phyloP scores from a whole-genome alignment of 1,140 invertebrate species.

The Harpegnathos saltator region DNA sequence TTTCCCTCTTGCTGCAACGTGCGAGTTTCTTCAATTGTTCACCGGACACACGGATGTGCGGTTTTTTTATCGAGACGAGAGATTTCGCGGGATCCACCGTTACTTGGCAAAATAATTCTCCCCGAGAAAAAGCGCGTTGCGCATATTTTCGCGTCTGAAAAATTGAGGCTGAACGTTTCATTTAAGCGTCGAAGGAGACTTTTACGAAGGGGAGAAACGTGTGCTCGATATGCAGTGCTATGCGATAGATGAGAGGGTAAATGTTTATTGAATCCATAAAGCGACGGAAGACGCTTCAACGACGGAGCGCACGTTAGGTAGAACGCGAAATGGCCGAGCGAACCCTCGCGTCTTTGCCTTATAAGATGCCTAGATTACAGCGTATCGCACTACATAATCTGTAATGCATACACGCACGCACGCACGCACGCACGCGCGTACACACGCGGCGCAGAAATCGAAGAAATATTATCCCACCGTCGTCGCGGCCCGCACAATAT shows the following conservation, averaged over 20 bases:
- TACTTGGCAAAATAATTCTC: too few species aligned
- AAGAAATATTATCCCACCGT: conserved; percentile 6
- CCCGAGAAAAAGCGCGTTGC: background rate
- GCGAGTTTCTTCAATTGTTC: too few species aligned
- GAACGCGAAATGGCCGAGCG: conserved; percentile 5
- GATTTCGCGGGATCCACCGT: too few species aligned
- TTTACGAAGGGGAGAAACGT: background rate
- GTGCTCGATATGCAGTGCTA: background rate
- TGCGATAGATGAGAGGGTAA: background rate
- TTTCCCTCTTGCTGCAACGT: too few species aligned
- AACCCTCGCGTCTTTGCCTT: background rate
- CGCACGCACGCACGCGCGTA: background rate
- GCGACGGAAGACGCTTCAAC: background rate
- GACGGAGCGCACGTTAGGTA: background rate
- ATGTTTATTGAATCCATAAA: background rate
- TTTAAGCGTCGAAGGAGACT: background rate
- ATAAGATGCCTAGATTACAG: conserved; percentile 3
- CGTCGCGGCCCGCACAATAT: background rate
- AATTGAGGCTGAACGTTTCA: background rate
- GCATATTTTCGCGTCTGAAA: background rate
- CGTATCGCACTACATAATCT: conserved; percentile 19
- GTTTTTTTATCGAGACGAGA: too few species aligned
- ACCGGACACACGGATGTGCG: too few species aligned
- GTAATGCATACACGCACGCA: background rate
- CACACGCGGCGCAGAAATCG: background rate